Conservation (phyloP, 2,113 vertebrate species). For the Syngnathus scovelli region DNA sequence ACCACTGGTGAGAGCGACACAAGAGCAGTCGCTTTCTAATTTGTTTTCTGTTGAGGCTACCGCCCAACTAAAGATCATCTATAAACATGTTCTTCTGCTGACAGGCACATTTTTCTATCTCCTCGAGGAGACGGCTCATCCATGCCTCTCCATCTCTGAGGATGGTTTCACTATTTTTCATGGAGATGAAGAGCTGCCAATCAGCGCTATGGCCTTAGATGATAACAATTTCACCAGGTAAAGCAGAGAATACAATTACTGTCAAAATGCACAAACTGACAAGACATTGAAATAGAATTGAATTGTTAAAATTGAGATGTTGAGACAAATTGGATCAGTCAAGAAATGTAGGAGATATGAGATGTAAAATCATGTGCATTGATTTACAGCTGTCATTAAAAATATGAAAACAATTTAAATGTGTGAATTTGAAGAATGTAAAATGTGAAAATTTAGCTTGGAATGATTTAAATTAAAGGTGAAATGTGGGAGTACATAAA, state of each 20-base stretch:
- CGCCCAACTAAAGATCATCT: neutral
- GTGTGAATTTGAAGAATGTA: neutral
- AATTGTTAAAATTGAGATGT: neutral
- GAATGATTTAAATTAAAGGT: neutral
- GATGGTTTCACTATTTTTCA: conserved; percentile 84
- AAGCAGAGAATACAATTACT: neutral
- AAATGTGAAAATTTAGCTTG: neutral
- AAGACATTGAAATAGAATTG: neutral
- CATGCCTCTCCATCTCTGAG: conserved; percentile 81
- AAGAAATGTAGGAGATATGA: neutral
- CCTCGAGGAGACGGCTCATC: conserved; percentile 83
- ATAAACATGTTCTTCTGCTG: conserved; percentile 13
- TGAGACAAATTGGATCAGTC: neutral
- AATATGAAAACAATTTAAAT: too few relatives aligned
- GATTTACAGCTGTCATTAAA: too few relatives aligned
- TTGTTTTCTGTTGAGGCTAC: neutral
- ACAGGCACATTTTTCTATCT: conserved; percentile 86
- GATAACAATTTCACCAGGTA: conserved; percentile 82
- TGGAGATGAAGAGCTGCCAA: conserved; percentile 69
- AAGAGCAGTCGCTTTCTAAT: neutral
- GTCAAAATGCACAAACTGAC: neutral
- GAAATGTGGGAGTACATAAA: neutral
- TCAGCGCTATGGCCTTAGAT: conserved; percentile 71
- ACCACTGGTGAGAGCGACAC: conserved; percentile 76
- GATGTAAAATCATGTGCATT: too few relatives aligned